Conservation (phyloP, 2,113 vertebrate genomes). For the Neomonachus schauinslandi region DNA sequence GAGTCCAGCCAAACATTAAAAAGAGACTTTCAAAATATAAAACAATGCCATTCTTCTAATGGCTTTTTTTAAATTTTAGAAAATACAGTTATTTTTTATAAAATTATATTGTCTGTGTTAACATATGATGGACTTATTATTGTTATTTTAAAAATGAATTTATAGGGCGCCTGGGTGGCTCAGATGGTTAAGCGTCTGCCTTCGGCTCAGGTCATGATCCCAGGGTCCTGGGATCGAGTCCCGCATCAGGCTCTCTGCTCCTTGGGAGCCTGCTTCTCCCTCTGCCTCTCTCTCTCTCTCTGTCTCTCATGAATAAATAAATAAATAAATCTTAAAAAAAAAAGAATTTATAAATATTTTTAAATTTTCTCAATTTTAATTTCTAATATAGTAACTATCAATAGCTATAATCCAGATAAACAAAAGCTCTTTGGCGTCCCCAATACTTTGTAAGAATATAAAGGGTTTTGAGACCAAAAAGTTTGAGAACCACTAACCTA, state of each 20-base stretch:
- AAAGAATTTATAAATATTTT: not conserved
- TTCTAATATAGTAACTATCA: not conserved
- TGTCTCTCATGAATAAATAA: too few relatives aligned
- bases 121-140: not conserved
- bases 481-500: not conserved
- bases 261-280: too few relatives aligned
- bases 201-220: too few relatives aligned
- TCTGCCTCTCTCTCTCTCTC: too few relatives aligned
- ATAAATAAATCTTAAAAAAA: too few relatives aligned
- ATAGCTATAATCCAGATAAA: not conserved
- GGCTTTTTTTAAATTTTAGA: not conserved
- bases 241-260: too few relatives aligned
- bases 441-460: not conserved
- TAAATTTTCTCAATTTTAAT: not conserved
- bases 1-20: not conserved
- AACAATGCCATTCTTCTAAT: not conserved
- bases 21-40: conserved; percentile 6
- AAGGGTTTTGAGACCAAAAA: not conserved
- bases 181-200: too few relatives aligned
- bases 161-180: too few relatives aligned
- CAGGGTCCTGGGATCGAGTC: too few relatives aligned
- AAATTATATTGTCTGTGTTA: not conserved
- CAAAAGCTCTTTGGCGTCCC: not conserved
- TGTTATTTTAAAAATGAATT: not conserved
- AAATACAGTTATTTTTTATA: not conserved